These are phyloP conservation scores for Euclidia mi DNA, from an alignment of 2,888 invertebrate genomes.

Conservation along the genomic window DNA sequence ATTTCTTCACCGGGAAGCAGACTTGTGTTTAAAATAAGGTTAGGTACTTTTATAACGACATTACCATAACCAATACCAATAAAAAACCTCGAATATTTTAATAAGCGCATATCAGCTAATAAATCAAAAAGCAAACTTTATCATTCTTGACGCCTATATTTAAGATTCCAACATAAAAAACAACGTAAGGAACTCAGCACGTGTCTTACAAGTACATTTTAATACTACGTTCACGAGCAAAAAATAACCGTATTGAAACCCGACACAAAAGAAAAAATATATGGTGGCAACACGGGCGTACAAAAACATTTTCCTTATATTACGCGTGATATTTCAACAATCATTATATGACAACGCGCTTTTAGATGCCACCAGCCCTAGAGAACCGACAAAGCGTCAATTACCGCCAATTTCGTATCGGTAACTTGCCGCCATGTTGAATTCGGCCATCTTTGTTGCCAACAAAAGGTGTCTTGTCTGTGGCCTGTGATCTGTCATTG, in stretches of 20 bases:
- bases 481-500: conserved; percentile 48
- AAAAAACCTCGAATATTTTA: no score
- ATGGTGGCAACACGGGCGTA: conserved; percentile 5
- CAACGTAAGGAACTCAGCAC: background rate
- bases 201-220: conserved; percentile 4
- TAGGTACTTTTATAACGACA: no score
- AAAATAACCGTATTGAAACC: conserved; percentile 11
- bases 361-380: conserved; percentile 42
- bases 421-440: conserved; percentile 53
- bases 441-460: conserved; percentile 54
- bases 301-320: conserved; percentile 16
- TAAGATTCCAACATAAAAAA: conserved; percentile 1
- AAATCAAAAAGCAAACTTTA: no score
- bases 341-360: conserved; percentile 44
- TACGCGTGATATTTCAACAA: conserved; percentile 27
- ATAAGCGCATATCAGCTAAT: no score
- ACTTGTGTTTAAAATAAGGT: no score
- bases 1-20: no score
- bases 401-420: conserved; percentile 63
- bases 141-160: background rate
- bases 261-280: conserved; percentile 8
- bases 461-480: conserved; percentile 56
- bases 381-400: conserved; percentile 55
- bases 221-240: conserved; percentile 1
- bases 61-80: no score